Percentiles rank a stretch among this genome's conserved stretches.
Evolutionary conservation across 2,113 vertebrate species (phyloP).

Genomic region (Oryzias woworae): DNA sequence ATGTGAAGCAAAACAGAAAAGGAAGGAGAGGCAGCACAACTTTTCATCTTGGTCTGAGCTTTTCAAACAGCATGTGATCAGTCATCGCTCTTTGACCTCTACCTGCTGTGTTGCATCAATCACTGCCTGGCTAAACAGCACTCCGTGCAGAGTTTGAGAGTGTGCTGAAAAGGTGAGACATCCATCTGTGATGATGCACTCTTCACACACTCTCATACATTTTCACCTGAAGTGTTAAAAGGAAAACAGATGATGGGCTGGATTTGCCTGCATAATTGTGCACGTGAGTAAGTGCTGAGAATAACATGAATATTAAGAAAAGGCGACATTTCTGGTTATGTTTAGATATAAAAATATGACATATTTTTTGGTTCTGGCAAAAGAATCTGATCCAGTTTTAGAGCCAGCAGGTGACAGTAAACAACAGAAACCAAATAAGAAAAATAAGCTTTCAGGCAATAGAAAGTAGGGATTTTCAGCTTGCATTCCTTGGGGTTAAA

Average conservation of each 20-base stretch:
- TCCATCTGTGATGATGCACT: conserved; percentile 21
- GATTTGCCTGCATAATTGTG: conserved; percentile 34
- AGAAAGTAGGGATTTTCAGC: conserved; percentile 39
- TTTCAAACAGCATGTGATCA: conserved; percentile 14
- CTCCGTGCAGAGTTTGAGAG: conserved; percentile 18
- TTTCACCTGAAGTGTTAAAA: conserved; percentile 39
- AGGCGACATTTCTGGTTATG: conserved; percentile 1
- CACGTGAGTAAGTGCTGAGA: conserved; percentile 45
- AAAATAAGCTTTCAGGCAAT: conserved; percentile 8
- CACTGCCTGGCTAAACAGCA: conserved; percentile 53
- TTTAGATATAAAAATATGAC: conserved; percentile 26
- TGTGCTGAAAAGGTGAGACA: conserved; percentile 33
- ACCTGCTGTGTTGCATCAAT: conserved; percentile 53
- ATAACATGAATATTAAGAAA: conserved; percentile 19
- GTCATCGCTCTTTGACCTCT: conserved; percentile 45
- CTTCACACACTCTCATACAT: conserved; percentile 3
- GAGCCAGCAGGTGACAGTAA: conserved; percentile 56
- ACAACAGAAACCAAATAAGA: conserved; percentile 13
- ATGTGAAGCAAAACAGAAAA: background rate
- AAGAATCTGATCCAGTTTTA: conserved; percentile 1
- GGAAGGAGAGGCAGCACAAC: conserved; percentile 1
- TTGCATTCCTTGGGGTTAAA: conserved; percentile 45
- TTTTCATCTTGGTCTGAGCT: background rate
- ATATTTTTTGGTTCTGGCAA: conserved; percentile 18
- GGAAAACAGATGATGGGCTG: conserved; percentile 43